A percentile compares a stretch with the other conserved stretches of the same genome.
Evolutionary conservation across 2,113 vertebrate species (phyloP).

Genomic region (Eurypyga helias): DNA sequence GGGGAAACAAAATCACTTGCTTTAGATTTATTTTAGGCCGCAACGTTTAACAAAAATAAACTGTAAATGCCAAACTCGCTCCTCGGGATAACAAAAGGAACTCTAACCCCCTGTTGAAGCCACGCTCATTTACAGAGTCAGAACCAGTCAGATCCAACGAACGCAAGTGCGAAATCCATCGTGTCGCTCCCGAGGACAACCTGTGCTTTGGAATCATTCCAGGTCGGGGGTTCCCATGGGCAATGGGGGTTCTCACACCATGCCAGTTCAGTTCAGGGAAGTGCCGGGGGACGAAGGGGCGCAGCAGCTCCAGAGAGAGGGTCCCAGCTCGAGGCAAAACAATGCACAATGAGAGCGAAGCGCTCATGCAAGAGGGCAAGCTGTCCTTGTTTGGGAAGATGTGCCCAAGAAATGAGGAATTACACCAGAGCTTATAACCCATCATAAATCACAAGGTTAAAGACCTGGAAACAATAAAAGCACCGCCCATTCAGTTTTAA

Average conservation of each 20-base stretch:
- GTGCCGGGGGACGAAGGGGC: no score
- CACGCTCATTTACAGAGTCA: accelerated
- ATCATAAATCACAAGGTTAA: accelerated
- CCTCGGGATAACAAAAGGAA: background rate
- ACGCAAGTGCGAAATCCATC: background rate
- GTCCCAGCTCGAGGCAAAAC: background rate
- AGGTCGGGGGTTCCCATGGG: accelerated
- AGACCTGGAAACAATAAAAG: background rate
- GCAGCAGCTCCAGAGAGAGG: background rate
- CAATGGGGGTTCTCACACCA: background rate
- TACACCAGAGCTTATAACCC: background rate
- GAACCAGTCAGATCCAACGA: background rate
- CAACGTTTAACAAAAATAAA: background rate
- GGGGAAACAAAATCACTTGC: background rate
- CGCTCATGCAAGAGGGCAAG: no score
- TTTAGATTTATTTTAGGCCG: background rate
- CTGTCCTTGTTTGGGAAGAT: background rate
- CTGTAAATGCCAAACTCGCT: background rate
- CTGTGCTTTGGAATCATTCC: accelerated
- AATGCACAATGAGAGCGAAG: accelerated
- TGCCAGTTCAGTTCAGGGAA: accelerated
- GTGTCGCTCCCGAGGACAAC: background rate
- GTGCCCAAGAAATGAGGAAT: background rate
- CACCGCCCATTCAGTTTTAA: background rate
- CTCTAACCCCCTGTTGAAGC: background rate